Conservation (phyloP, 2,113 vertebrate genomes). For the Motacilla alba region DNA sequence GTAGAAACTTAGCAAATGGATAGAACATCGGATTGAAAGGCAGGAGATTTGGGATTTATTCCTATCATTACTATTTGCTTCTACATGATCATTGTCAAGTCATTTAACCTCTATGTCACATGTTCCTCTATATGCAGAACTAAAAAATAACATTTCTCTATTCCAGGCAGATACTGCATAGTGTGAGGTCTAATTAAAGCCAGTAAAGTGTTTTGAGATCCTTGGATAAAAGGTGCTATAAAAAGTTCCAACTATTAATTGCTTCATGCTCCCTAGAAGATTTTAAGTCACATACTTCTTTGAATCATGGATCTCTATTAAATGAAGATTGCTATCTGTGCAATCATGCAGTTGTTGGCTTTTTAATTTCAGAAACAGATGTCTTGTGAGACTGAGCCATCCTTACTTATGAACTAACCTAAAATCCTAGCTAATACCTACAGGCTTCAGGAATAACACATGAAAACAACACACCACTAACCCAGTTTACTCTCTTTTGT, state of each 20-base stretch:
- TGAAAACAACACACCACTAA: background rate
- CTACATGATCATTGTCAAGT: background rate
- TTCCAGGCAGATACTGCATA: background rate
- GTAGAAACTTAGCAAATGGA: background rate
- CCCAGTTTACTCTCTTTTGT: background rate
- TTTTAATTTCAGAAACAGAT: constrained; percentile 38
- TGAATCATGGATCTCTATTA: constrained; percentile 18
- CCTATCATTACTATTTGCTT: background rate
- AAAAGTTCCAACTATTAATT: constrained; percentile 48
- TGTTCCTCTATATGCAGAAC: background rate
- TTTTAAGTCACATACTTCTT: constrained; percentile 7
- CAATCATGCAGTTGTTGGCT: background rate
- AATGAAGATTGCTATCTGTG: background rate
- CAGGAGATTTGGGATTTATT: background rate
- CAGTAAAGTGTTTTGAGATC: constrained; percentile 14
- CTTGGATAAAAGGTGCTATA: constrained; percentile 35
- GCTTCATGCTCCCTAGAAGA: background rate
- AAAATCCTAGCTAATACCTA: background rate
- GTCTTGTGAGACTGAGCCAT: background rate
- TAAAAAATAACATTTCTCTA: background rate
- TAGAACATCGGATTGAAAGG: background rate
- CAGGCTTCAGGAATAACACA: background rate
- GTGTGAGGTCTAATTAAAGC: constrained; percentile 20
- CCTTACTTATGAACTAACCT: background rate
- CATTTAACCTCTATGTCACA: background rate